Percentiles rank a stretch among this genome's conserved stretches.
Conservation (phyloP, 1,140 invertebrate genomes). For the Drosophila littoralis region DNA sequence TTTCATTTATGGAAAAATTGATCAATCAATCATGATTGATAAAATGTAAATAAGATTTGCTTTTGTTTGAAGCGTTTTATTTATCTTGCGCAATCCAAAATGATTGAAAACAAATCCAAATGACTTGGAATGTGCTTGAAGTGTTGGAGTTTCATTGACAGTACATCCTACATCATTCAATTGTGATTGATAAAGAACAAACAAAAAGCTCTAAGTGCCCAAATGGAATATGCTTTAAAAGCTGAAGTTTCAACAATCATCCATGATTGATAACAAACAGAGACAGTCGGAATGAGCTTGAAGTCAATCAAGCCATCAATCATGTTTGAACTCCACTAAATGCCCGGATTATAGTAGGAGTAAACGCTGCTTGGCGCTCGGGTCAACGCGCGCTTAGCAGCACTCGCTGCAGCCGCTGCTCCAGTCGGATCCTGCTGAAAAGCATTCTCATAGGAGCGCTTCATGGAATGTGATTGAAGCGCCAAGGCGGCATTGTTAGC, state of each 20-base stretch:
- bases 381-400: slow-evolving; percentile 74
- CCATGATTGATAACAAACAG: neutral
- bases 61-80: neutral
- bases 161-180: neutral
- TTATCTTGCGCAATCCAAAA: neutral
- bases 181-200: neutral
- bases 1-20: neutral
- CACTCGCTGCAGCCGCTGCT: slow-evolving; percentile 66
- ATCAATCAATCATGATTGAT: slow-evolving; percentile 11
- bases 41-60: neutral
- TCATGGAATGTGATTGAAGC: slow-evolving; percentile 71
- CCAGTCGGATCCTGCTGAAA: slow-evolving; percentile 77
- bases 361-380: slow-evolving; percentile 63
- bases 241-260: neutral
- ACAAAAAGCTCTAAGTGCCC: neutral
- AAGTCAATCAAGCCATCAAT: slow-evolving; percentile 10
- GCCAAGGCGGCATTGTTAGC: slow-evolving; percentile 35
- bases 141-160: neutral
- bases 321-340: slow-evolving; percentile 43
- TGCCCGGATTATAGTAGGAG: slow-evolving; percentile 76
- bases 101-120: neutral
- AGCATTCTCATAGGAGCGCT: slow-evolving; percentile 81
- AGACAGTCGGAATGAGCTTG: neutral
- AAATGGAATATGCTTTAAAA: neutral
- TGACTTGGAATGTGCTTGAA: slow-evolving; percentile 11